Conservation (phyloP, 2,113 vertebrate species). For the Lathamus discolor region DNA sequence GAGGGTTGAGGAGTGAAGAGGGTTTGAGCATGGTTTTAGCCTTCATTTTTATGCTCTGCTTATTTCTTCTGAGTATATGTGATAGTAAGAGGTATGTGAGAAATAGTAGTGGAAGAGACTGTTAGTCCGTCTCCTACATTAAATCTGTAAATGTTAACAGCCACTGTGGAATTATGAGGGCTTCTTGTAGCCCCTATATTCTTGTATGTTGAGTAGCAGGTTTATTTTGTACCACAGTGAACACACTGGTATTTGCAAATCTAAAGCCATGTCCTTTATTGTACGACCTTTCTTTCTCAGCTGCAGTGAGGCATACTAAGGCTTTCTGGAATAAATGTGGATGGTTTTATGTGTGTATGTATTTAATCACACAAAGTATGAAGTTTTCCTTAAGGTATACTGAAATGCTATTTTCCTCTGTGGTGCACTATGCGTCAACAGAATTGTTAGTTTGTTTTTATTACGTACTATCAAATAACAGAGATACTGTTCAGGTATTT, state of each 20-base stretch:
- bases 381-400: not conserved
- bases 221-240: not conserved
- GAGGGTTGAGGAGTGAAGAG: not conserved
- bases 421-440: not conserved
- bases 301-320: not conserved
- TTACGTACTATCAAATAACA: not conserved
- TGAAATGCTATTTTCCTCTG: not conserved
- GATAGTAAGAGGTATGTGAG: not conserved
- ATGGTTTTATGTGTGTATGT: not conserved
- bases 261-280: not conserved
- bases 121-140: not conserved
- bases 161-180: not conserved
- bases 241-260: fast-evolving
- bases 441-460: not conserved
- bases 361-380: not conserved
- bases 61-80: not conserved
- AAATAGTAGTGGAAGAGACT: not conserved
- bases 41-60: not conserved
- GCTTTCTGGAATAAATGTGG: not conserved
- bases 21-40: not conserved
- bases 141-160: not conserved
- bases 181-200: not conserved
- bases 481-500: not conserved
- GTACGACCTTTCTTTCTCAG: not conserved
- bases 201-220: not conserved